Percentiles rank a stretch among this genome's conserved stretches.
phyloP scores from a whole-genome alignment of 1,140 invertebrate genomes.

The Lethrus apterus region DNA sequence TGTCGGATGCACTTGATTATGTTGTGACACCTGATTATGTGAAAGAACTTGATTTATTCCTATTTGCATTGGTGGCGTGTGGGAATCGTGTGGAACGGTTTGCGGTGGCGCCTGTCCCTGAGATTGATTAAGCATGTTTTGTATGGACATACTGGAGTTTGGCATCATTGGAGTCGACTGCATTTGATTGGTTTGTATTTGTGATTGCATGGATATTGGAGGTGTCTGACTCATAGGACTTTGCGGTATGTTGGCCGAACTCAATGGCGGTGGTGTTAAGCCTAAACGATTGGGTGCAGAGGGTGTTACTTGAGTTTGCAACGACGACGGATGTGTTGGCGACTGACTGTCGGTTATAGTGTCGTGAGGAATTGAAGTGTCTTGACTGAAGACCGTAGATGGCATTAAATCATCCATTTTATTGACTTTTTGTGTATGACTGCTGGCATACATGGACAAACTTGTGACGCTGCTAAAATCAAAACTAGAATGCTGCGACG shows the following conservation, averaged over 20 bases:
- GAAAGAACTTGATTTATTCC: too few relatives aligned
- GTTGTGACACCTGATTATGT: too few relatives aligned
- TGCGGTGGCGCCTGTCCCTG: too few relatives aligned
- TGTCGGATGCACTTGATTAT: too few relatives aligned
- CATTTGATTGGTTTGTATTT: too few relatives aligned
- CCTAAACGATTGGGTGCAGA: neutral
- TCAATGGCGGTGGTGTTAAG: neutral
- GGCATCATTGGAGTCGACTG: slow-evolving; percentile 10
- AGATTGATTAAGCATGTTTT: too few relatives aligned
- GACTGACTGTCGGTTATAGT: slow-evolving; percentile 4
- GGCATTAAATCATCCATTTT: slow-evolving; percentile 39
- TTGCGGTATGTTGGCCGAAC: slow-evolving; percentile 7
- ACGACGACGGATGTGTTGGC: neutral
- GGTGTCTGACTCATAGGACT: slow-evolving; percentile 7
- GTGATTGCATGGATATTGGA: slow-evolving; percentile 6
- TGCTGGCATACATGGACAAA: slow-evolving; percentile 35
- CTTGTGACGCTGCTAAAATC: slow-evolving; percentile 36
- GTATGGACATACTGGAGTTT: slow-evolving; percentile 31
- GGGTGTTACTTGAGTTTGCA: slow-evolving; percentile 3
- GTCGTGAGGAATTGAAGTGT: slow-evolving; percentile 12
- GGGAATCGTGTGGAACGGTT: too few relatives aligned
- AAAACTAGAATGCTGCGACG: slow-evolving; percentile 28
- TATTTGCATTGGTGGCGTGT: too few relatives aligned
- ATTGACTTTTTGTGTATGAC: slow-evolving; percentile 40
- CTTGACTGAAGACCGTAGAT: slow-evolving; percentile 31